Conservation (phyloP, 2,113 vertebrate genomes). For the Panthera tigris region DNA sequence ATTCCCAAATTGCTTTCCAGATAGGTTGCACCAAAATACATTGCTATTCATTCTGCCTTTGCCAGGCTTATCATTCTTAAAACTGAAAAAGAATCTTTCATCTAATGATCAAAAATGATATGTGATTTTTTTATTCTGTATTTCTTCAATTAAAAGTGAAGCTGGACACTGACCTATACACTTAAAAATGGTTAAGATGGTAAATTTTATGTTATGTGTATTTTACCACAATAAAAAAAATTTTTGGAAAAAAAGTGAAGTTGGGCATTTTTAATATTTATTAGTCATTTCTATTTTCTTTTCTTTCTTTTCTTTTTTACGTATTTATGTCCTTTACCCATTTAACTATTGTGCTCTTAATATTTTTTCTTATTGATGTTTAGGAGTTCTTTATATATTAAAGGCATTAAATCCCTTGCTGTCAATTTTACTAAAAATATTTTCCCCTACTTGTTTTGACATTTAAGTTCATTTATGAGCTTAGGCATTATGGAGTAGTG, state of each 20-base stretch:
- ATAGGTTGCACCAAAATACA: background rate
- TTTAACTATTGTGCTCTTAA: background rate
- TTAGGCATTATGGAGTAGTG: background rate
- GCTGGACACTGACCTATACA: background rate
- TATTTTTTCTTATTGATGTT: slow-evolving; percentile 35
- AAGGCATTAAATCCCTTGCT: background rate
- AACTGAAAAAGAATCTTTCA: background rate
- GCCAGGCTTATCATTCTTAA: background rate
- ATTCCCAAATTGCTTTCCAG: background rate
- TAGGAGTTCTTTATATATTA: slow-evolving; percentile 7
- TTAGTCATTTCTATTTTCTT: slow-evolving; percentile 2
- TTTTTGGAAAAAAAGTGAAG: background rate
- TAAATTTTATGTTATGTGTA: background rate
- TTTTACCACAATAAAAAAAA: background rate
- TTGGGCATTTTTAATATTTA: background rate
- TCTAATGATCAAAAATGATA: slow-evolving; percentile 6
- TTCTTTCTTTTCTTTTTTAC: background rate
- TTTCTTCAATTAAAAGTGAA: slow-evolving; percentile 36
- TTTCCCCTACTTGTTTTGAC: background rate
- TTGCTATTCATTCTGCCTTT: background rate
- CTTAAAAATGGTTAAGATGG: background rate
- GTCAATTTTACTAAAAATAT: slow-evolving; percentile 6
- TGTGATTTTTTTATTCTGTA: background rate
- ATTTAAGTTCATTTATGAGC: slow-evolving; percentile 17
- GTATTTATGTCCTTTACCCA: background rate